Conservation (phyloP, 2,888 invertebrate species). For the Cheiracanthium punctorium region DNA sequence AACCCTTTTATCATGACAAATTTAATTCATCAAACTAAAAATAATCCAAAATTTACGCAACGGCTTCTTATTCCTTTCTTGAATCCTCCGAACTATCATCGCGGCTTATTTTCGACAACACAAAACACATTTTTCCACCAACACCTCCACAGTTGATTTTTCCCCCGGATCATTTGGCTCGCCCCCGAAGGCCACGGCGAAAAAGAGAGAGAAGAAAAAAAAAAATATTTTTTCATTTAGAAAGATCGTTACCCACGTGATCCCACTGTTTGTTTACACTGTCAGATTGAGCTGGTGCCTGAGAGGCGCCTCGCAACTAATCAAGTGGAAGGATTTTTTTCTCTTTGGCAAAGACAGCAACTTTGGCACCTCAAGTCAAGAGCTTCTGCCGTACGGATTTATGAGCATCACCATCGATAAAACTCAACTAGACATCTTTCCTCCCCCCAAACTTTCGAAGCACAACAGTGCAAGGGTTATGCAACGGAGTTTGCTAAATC, state of each 20-base stretch:
- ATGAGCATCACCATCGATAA: background rate
- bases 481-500: too few relatives aligned
- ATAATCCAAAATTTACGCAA: background rate
- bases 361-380: background rate
- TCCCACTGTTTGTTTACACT: background rate
- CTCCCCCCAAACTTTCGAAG: background rate
- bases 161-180: background rate
- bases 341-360: background rate
- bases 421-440: too few relatives aligned
- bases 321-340: constrained; percentile 10
- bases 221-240: background rate
- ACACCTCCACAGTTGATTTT: background rate
- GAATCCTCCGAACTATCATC: too few relatives aligned
- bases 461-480: too few relatives aligned
- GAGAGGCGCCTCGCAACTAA: background rate
- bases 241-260: background rate
- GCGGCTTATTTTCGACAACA: background rate
- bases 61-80: background rate
- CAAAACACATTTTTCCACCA: constrained; percentile 1
- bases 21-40: background rate
- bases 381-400: background rate
- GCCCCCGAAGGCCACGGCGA: background rate
- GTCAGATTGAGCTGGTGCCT: constrained; percentile 12
- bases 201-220: too few relatives aligned
- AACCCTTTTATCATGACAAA: too few relatives aligned